A percentile compares a stretch with the other conserved stretches of the same genome.
Conservation (phyloP, 1,140 invertebrate species). For the Sarcophaga peregrina region DNA sequence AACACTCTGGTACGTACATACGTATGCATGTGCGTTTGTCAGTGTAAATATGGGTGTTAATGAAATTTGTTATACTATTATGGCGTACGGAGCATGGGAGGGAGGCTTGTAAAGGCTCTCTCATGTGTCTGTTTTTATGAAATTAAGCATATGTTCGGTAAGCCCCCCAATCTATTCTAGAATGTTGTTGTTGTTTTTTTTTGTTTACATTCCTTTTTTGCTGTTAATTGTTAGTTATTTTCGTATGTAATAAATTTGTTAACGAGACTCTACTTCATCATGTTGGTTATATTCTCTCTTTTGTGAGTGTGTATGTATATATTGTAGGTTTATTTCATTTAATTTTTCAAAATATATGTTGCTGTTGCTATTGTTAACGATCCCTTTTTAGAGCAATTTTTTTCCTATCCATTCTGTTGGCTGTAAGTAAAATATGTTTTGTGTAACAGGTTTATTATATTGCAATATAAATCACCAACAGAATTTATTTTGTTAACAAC, state of each 20-base stretch:
- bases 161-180: neutral
- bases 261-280: constrained; percentile 16
- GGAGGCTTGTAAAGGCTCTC: neutral
- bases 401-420: neutral
- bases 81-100: neutral
- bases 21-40: no score
- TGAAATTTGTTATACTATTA: neutral
- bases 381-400: neutral
- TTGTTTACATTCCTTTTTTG: neutral
- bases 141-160: constrained; percentile 18
- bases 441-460: constrained; percentile 25
- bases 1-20: neutral
- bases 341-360: neutral
- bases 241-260: constrained; percentile 13
- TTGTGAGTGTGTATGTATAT: neutral
- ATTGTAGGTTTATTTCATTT: neutral
- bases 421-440: constrained; percentile 19
- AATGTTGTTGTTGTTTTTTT: neutral
- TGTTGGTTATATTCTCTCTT: neutral
- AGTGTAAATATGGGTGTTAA: neutral
- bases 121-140: constrained; percentile 8
- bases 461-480: constrained; percentile 24
- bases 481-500: constrained; percentile 10
- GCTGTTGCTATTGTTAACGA: neutral
- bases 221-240: constrained; percentile 25